A percentile compares a stretch with the other conserved stretches of the same genome.
Evolutionary conservation across 2,113 vertebrate genomes (phyloP).

Genomic region (Reinhardtius hippoglossoides): DNA sequence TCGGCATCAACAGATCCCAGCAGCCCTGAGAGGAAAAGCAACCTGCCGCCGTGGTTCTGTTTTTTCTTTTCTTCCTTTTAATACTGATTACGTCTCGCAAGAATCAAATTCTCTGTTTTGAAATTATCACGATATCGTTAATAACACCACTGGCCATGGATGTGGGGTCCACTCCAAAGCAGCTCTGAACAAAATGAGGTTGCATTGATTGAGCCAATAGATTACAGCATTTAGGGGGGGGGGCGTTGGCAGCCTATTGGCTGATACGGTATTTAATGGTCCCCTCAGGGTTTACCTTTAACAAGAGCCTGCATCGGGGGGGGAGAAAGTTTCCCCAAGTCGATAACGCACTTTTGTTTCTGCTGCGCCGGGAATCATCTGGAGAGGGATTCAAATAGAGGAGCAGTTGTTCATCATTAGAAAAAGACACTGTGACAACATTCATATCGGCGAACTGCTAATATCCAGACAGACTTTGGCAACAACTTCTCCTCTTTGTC

Average conservation of each 20-base stretch:
- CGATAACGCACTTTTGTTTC: slow-evolving; percentile 28
- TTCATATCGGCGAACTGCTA: background rate
- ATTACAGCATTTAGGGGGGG: slow-evolving; percentile 52
- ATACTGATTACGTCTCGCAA: slow-evolving; percentile 9
- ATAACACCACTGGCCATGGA: slow-evolving; percentile 46
- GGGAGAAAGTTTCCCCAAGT: slow-evolving; percentile 23
- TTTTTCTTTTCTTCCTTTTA: background rate
- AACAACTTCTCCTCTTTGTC: slow-evolving; percentile 3
- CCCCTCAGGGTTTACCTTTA: slow-evolving; percentile 52
- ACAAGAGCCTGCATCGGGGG: slow-evolving; percentile 26
- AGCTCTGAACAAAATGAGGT: slow-evolving; percentile 54
- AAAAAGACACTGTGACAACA: background rate
- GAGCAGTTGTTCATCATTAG: background rate
- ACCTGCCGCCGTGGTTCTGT: background rate
- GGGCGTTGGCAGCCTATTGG: slow-evolving; percentile 35
- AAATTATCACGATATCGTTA: slow-evolving; percentile 59
- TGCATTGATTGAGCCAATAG: slow-evolving; percentile 59
- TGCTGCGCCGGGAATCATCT: slow-evolving; percentile 1
- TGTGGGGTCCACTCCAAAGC: slow-evolving; percentile 40
- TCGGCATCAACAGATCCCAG: slow-evolving; percentile 38
- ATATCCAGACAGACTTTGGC: slow-evolving; percentile 1
- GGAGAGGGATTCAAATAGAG: background rate
- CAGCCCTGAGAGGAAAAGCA: background rate
- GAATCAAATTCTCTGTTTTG: slow-evolving; percentile 31
- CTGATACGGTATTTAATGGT: slow-evolving; percentile 51